These are phyloP conservation scores for Hippoglossus hippoglossus DNA, from an alignment of 2,797 vertebrate species.

Conservation along the genomic window DNA sequence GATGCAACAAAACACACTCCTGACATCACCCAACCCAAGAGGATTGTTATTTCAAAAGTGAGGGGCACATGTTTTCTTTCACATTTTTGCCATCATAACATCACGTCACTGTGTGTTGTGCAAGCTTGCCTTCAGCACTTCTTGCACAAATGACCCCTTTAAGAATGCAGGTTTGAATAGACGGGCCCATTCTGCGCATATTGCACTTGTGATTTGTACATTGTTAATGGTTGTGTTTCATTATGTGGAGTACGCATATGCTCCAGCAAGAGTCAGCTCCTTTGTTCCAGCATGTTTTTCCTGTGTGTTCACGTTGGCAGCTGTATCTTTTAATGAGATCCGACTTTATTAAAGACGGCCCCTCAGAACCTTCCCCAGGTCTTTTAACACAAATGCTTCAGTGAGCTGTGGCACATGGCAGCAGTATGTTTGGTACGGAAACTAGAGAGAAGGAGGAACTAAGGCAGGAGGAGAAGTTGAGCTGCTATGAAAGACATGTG, in stretches of 20 bases:
- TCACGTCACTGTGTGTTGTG: neutral
- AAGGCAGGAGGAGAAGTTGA: constrained; percentile 11
- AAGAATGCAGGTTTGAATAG: constrained; percentile 21
- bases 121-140: neutral
- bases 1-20: too few relatives aligned
- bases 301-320: constrained; percentile 49
- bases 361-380: constrained; percentile 69
- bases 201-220: constrained; percentile 30
- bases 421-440: constrained; percentile 38
- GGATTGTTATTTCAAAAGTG: too few relatives aligned
- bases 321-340: constrained; percentile 93
- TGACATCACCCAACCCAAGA: too few relatives aligned
- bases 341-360: constrained; percentile 85
- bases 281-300: constrained; percentile 55
- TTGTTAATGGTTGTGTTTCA: constrained; percentile 53
- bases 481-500: constrained; percentile 13
- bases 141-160: neutral
- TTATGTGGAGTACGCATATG: constrained; percentile 54
- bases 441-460: constrained; percentile 5
- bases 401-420: constrained; percentile 61
- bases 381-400: constrained; percentile 73
- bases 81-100: too few relatives aligned
- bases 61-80: too few relatives aligned
- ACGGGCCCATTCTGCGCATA: constrained; percentile 9
- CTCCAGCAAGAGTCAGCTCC: constrained; percentile 58